A percentile compares a stretch with the other conserved stretches of the same genome.
These are phyloP conservation scores for Platysternon megacephalum DNA, from an alignment of 2,113 vertebrate species.

Conservation along the genomic window DNA sequence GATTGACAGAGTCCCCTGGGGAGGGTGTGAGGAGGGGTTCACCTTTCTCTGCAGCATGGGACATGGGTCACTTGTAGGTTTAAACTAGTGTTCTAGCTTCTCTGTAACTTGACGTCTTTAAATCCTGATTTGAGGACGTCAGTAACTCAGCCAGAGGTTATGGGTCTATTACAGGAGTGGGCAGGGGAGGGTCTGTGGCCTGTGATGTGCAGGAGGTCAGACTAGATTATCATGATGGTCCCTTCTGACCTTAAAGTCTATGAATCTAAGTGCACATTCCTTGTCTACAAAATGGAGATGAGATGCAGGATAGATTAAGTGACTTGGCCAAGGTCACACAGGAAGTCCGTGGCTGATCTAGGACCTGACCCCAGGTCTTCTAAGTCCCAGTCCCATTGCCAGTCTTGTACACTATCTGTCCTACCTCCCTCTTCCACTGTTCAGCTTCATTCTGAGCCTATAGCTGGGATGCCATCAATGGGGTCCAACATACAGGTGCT, in stretches of 20 bases:
- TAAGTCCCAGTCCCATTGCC: background rate
- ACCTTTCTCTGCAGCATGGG: background rate
- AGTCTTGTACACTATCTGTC: background rate
- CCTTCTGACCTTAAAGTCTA: too few relatives aligned
- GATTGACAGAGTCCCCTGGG: background rate
- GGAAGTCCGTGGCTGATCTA: background rate
- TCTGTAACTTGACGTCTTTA: background rate
- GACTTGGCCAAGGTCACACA: background rate
- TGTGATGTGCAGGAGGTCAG: background rate
- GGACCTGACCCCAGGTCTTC: background rate
- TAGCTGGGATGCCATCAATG: fast-evolving
- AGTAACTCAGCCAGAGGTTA: background rate
- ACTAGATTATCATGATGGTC: background rate
- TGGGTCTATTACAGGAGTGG: background rate
- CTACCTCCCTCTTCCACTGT: fast-evolving
- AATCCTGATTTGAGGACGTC: background rate
- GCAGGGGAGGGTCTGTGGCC: background rate
- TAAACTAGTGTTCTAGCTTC: background rate
- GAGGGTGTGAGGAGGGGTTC: fast-evolving
- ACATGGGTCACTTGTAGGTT: background rate
- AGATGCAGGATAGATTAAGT: fast-evolving
- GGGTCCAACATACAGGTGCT: background rate
- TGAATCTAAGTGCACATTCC: fast-evolving
- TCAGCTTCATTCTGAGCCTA: background rate
- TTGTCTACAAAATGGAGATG: background rate